Conservation (phyloP, 2,888 invertebrate genomes). For the Drosophila conformis region DNA sequence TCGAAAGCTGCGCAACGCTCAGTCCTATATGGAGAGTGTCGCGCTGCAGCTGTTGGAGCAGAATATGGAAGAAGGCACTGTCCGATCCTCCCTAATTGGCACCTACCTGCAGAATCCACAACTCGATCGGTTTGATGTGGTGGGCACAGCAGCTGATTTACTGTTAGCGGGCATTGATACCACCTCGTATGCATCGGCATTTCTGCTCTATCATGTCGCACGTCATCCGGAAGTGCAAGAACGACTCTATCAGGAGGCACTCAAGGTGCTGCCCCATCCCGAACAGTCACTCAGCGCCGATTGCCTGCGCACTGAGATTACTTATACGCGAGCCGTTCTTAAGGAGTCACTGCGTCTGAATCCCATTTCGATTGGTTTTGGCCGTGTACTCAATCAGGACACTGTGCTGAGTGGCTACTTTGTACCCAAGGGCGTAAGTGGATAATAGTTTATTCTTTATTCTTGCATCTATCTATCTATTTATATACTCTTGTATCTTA, state of each 20-base stretch:
- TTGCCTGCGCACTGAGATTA: slow-evolving; percentile 87
- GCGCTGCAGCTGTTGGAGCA: slow-evolving; percentile 88
- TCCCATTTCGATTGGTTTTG: slow-evolving; percentile 94
- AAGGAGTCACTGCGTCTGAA: slow-evolving; percentile 94
- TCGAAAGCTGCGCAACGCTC: slow-evolving; percentile 88
- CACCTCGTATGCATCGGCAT: slow-evolving; percentile 91
- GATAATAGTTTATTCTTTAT: background rate
- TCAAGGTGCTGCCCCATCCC: slow-evolving; percentile 86
- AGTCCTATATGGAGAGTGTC: slow-evolving; percentile 90
- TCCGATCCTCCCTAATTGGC: slow-evolving; percentile 87
- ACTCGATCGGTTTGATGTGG: slow-evolving; percentile 91
- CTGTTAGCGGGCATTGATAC: slow-evolving; percentile 95
- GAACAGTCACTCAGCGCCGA: slow-evolving; percentile 87
- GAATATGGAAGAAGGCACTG: slow-evolving; percentile 83
- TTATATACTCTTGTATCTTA: slow-evolving; percentile 22
- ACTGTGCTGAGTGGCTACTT: slow-evolving; percentile 89
- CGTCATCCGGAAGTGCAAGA: slow-evolving; percentile 89
- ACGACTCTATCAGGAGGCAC: slow-evolving; percentile 88
- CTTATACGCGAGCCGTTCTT: slow-evolving; percentile 91
- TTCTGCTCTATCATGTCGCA: slow-evolving; percentile 92
- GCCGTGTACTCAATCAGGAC: slow-evolving; percentile 90
- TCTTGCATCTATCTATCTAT: background rate
- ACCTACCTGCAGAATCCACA: slow-evolving; percentile 89
- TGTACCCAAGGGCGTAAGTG: slow-evolving; percentile 91
- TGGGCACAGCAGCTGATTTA: slow-evolving; percentile 93